Conservation (phyloP, 2,113 vertebrate species). For the Pseudolaguvia tuberculata region DNA sequence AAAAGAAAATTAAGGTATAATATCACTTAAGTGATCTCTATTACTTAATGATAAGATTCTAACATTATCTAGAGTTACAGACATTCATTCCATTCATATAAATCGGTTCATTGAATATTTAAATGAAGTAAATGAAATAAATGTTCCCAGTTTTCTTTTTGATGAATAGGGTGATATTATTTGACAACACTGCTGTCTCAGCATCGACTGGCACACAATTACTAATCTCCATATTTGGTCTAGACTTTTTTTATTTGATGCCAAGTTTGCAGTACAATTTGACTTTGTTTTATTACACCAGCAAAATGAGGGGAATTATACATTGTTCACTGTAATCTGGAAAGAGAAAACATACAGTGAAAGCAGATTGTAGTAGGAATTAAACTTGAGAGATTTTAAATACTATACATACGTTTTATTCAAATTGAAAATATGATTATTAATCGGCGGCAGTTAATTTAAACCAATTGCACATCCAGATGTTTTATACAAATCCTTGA, state of each 20-base stretch:
- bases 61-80: no score
- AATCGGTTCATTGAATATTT: no score
- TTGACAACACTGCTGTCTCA: not conserved
- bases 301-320: not conserved
- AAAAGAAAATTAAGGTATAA: no score
- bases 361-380: not conserved
- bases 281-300: not conserved
- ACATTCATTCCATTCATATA: no score
- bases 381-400: not conserved
- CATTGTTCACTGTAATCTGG: not conserved
- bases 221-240: not conserved
- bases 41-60: no score
- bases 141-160: not conserved
- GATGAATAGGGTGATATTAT: not conserved
- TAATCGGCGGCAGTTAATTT: not conserved
- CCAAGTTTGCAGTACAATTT: not conserved
- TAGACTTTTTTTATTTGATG: not conserved
- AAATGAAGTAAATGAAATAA: no score
- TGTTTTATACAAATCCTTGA: not conserved
- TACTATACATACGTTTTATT: not conserved
- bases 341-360: not conserved
- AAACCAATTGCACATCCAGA: not conserved
- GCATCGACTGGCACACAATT: not conserved
- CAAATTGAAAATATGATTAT: not conserved
- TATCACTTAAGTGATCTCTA: no score